phyloP scores from a whole-genome alignment of 2,113 vertebrate genomes.

The Zapornia atra region DNA sequence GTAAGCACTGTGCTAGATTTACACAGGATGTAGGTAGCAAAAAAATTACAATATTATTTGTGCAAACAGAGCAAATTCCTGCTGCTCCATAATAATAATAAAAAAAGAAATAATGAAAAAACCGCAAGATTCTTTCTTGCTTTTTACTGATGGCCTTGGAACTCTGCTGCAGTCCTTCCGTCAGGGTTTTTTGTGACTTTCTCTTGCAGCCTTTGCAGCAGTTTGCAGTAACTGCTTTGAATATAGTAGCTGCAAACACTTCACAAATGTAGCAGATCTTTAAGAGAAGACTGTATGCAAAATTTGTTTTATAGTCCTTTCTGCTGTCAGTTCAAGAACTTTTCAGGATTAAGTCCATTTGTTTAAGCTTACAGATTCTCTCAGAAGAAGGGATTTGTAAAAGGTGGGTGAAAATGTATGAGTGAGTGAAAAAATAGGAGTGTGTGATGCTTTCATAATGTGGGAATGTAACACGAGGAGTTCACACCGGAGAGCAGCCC shows the following conservation, averaged over 20 bases:
- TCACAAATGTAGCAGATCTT: neutral
- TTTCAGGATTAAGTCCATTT: neutral
- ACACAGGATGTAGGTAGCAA: neutral
- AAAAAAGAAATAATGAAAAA: neutral
- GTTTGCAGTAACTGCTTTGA: neutral
- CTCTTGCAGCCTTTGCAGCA: neutral
- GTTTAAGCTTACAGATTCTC: neutral
- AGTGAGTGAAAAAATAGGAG: neutral
- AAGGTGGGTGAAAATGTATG: neutral
- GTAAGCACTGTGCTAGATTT: neutral
- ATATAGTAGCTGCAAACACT: neutral
- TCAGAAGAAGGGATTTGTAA: neutral
- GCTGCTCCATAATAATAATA: neutral
- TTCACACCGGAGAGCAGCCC: neutral
- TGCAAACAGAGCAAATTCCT: neutral
- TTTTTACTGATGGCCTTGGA: neutral
- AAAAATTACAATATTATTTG: neutral
- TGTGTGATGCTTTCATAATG: neutral
- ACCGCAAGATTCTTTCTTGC: accelerated
- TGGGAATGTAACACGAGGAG: accelerated
- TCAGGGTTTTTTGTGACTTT: neutral
- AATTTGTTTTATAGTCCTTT: neutral
- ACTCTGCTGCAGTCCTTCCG: neutral
- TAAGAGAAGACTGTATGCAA: neutral
- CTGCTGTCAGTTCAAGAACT: neutral